Percentiles rank a stretch among this genome's conserved stretches.
Evolutionary conservation across 2,797 vertebrate genomes (phyloP).

Genomic region (Remorina albescens): DNA sequence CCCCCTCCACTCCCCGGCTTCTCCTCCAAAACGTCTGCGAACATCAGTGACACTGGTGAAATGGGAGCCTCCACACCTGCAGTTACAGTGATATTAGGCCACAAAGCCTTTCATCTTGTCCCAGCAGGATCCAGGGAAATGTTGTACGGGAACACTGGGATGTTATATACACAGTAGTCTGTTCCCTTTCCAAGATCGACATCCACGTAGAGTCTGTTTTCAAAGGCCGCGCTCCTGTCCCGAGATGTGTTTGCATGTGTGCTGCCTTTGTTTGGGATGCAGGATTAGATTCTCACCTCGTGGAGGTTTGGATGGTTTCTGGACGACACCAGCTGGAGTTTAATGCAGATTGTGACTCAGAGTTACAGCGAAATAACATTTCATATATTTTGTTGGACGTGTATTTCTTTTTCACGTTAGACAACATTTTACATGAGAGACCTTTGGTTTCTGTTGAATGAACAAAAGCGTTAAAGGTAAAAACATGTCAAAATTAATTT

Average conservation of each 20-base stretch:
- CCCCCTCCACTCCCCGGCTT: too few species aligned
- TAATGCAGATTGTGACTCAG: background rate
- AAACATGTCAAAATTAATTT: too few species aligned
- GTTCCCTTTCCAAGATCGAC: slow-evolving; percentile 36
- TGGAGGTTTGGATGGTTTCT: background rate
- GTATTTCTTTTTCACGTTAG: background rate
- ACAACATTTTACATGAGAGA: background rate
- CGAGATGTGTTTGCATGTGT: slow-evolving; percentile 8
- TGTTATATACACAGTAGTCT: slow-evolving; percentile 45
- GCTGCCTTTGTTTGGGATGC: background rate
- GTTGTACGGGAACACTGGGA: slow-evolving; percentile 51
- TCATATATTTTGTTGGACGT: background rate
- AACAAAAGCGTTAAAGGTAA: background rate
- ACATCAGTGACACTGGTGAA: slow-evolving; percentile 75
- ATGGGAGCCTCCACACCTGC: slow-evolving; percentile 77
- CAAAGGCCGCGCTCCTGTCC: slow-evolving; percentile 18
- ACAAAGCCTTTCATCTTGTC: slow-evolving; percentile 74
- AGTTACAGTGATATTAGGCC: slow-evolving; percentile 64
- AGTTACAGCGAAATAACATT: background rate
- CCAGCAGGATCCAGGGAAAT: slow-evolving; percentile 67
- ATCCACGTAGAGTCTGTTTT: slow-evolving; percentile 3
- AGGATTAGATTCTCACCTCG: background rate
- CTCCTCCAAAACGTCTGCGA: slow-evolving; percentile 47
- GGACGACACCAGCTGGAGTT: background rate
- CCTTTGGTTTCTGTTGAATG: background rate